Base-by-base conservation (phyloP, 35 echinoderm and acorn worm species). In the Heliocidaris erythrogramma region DNA sequence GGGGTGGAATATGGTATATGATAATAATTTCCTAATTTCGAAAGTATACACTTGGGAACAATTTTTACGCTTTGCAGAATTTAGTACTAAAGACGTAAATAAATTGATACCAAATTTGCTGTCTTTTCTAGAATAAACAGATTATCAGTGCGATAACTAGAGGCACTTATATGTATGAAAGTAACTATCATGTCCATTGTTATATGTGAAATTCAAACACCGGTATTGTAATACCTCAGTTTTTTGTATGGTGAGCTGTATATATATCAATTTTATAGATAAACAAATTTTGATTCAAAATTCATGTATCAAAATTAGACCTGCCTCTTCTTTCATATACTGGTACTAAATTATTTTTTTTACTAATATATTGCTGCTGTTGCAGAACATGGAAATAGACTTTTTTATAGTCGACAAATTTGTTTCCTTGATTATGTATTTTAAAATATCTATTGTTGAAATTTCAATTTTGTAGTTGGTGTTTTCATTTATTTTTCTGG, bases 171-270 rank as follows among this genome's bases (percentile, higher is more conserved):
- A 78, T 78, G 65, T 78, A 78, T 18, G 21, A n/a, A 78, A n/a
- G n/a, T 78, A 78, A 27, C 27, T 78, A 7, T 78, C 5, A 42
- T 78, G 21, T 8, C 18, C 3, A 78, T 78, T 78, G 65, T 78
- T 78, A n/a, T 69, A 24, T 78, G 65, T n/a, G 5, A 78, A 78
- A 78, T 42, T 21, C 65, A 78, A 18, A 78, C 65, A 78, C 65
- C 27, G 65, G 65, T 78, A 78, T 78, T 32, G 9, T 89, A 21
- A 89, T 89, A 89, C 87, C 87, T 89, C 31, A 47, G 47, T 31
- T 9, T 89, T 35, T 89, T 89, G 30, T 42, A 89, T 89, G 87
- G 47, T 48, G 87, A 89, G 42, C 14, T 32, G 87, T 89, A 89
- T 13, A 89, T 89, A 42, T 35, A 47, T 89, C 7, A 89, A 48